Base-by-base conservation (phyloP, 2,888 invertebrate species). In the Lasiommata megera region DNA sequence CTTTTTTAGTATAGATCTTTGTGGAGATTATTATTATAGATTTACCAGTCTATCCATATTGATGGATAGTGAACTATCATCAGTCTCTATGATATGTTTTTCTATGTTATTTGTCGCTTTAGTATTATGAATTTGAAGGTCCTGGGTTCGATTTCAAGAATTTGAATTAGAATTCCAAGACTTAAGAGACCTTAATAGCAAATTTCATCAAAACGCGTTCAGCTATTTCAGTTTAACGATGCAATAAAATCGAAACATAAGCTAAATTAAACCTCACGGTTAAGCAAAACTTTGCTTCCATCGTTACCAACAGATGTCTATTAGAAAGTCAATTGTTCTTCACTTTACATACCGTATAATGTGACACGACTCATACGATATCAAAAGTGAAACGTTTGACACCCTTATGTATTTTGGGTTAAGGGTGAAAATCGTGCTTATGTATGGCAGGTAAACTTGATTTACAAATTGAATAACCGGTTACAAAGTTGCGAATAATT, bases 261-360 rank as follows among this genome's bases (percentile, higher is more conserved):
- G 28, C 14, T 16, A 16, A 46, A 31, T 31, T 9, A 31, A 31
- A 46, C 46, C 46, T 31, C 11, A 31, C 31, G 14, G n/a, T 28
- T 11, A 8, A 12, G 14, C 14, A n/a, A 16, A 52, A 41, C 11
- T 31, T 31, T 41, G 31, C 14, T 41, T 31, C n/a, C 41, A 31
- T 41, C 41, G 41, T 41, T 52, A 52, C 52, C 17, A 31, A 31
- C 41, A 52, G 40, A 41, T 31, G 41, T 40, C 41, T 52, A 31
- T 31, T 41, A 52, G 31, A 41, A 52, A 41, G 51, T 51, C 51
- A 51, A 51, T 51, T 29, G 51, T 38, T 52, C 31, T 17, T 40
- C 29, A 38, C 38, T 52, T 52, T 41, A 52, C 52, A 31, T 52
- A 52, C 31, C 3, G 41, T 41, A 52, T 52, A 29, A 52, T 52